A percentile compares a stretch with the other conserved stretches of the same genome.
Evolutionary conservation across 2,797 vertebrate species (phyloP).

Genomic region (Pempheris klunzingeri): DNA sequence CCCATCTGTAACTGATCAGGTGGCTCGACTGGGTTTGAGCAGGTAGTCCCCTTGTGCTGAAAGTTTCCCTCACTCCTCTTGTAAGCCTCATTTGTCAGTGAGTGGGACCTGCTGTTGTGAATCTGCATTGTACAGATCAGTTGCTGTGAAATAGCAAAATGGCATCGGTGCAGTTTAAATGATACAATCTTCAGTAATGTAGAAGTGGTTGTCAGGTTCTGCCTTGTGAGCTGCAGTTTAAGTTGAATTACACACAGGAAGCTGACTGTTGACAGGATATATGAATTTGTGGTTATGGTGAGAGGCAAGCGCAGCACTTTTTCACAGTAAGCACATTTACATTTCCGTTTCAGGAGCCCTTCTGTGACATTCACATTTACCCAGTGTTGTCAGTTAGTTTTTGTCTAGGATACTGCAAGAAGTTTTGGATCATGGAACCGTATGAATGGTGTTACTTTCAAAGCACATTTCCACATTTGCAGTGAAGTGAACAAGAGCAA

Average conservation of each 20-base stretch:
- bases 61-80: neutral
- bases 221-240: slow-evolving; percentile 23
- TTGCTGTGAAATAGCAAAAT: neutral
- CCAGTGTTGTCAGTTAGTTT: neutral
- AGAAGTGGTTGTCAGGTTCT: slow-evolving; percentile 4
- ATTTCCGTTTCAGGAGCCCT: slow-evolving; percentile 51
- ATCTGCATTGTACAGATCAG: neutral
- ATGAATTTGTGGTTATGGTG: slow-evolving; percentile 80
- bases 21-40: neutral
- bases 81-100: neutral
- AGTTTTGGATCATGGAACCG: slow-evolving; percentile 25
- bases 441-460: slow-evolving; percentile 23
- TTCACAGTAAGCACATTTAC: slow-evolving; percentile 69
- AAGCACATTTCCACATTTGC: neutral
- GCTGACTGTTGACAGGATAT: slow-evolving; percentile 82
- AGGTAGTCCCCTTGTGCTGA: neutral
- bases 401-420: slow-evolving; percentile 23
- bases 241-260: slow-evolving; percentile 79
- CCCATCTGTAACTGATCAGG: slow-evolving; percentile 24
- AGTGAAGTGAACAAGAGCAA: neutral
- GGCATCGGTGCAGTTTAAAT: neutral
- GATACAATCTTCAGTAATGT: neutral
- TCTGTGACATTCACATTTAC: slow-evolving; percentile 42
- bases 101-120: neutral
- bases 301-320: slow-evolving; percentile 54